Conservation (phyloP, 92 coral and sea anemone species). For the Heliopora coerulea region DNA sequence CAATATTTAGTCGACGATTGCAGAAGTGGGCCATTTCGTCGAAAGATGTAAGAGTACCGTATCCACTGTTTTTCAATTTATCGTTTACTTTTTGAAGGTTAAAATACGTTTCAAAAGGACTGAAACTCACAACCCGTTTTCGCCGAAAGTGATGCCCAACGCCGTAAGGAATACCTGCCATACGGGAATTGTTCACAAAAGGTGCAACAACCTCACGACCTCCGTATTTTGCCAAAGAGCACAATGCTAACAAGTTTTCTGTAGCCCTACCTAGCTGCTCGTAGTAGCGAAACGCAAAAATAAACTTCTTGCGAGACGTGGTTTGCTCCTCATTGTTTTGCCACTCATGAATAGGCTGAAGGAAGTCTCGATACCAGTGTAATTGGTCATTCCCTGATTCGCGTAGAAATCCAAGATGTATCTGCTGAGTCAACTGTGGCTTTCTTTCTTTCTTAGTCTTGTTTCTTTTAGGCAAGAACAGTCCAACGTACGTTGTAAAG, state of each 20-base stretch:
- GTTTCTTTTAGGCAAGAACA: not conserved
- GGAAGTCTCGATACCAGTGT: constrained; percentile 6
- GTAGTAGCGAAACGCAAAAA: constrained; percentile 94
- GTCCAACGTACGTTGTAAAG: constrained; percentile 10
- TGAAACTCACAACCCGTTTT: constrained; percentile 51
- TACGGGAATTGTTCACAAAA: constrained; percentile 92
- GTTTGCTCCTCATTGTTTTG: not conserved
- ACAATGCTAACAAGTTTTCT: constrained; percentile 74
- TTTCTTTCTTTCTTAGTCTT: constrained; percentile 1
- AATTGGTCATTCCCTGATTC: not conserved
- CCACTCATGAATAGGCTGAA: not conserved
- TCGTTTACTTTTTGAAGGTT: constrained; percentile 61
- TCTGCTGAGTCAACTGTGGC: not conserved
- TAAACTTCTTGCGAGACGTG: constrained; percentile 56
- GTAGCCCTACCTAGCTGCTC: constrained; percentile 97
- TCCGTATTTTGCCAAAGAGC: constrained; percentile 81
- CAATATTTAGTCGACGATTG: constrained; percentile 68
- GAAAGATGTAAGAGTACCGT: constrained; percentile 64
- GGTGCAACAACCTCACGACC: constrained; percentile 82
- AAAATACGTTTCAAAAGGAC: constrained; percentile 73
- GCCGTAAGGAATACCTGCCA: constrained; percentile 87
- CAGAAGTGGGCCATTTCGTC: constrained; percentile 79
- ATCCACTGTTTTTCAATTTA: constrained; percentile 65
- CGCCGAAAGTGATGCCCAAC: constrained; percentile 76
- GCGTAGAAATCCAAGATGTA: constrained; percentile 38